These are phyloP conservation scores for Drosophila meridiana DNA, from an alignment of 2,888 invertebrate species.

Conservation along the genomic window DNA sequence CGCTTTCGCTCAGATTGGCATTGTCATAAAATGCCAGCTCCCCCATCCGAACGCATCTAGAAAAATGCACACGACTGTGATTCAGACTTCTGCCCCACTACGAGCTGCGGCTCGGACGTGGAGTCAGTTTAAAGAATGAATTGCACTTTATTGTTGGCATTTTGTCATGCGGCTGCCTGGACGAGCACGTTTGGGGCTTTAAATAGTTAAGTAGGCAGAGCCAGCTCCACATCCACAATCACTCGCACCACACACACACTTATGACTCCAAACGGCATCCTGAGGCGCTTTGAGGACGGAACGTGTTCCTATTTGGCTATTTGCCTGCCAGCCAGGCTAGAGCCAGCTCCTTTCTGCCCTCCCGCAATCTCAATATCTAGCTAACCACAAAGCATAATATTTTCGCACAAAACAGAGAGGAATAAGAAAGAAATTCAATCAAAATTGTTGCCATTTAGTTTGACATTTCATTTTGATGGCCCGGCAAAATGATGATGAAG, in stretches of 20 bases:
- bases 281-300: slow-evolving; percentile 28
- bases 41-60: slow-evolving; percentile 3
- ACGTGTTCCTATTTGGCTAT: slow-evolving; percentile 71
- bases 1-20: slow-evolving; percentile 71
- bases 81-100: slow-evolving; percentile 21
- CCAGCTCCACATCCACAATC: not conserved
- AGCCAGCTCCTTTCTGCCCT: not conserved
- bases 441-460: slow-evolving; percentile 82
- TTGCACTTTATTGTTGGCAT: slow-evolving; percentile 77
- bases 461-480: slow-evolving; percentile 79
- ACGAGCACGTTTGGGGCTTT: slow-evolving; percentile 60
- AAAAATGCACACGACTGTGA: slow-evolving; percentile 61
- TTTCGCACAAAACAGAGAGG: slow-evolving; percentile 13
- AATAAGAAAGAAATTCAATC: slow-evolving; percentile 70
- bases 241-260: slow-evolving; percentile 13
- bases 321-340: slow-evolving; percentile 34
- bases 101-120: slow-evolving; percentile 43
- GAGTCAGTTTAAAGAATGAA: slow-evolving; percentile 72
- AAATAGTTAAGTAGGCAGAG: slow-evolving; percentile 63
- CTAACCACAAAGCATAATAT: slow-evolving; percentile 37
- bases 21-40: slow-evolving; percentile 73
- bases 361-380: slow-evolving; percentile 17
- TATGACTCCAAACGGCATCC: slow-evolving; percentile 26
- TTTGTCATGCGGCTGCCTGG: slow-evolving; percentile 55
- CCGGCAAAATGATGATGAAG: slow-evolving; percentile 74